These are phyloP conservation scores for Poicephalus meyeri DNA, from an alignment of 2,113 vertebrate genomes.

Conservation along the genomic window DNA sequence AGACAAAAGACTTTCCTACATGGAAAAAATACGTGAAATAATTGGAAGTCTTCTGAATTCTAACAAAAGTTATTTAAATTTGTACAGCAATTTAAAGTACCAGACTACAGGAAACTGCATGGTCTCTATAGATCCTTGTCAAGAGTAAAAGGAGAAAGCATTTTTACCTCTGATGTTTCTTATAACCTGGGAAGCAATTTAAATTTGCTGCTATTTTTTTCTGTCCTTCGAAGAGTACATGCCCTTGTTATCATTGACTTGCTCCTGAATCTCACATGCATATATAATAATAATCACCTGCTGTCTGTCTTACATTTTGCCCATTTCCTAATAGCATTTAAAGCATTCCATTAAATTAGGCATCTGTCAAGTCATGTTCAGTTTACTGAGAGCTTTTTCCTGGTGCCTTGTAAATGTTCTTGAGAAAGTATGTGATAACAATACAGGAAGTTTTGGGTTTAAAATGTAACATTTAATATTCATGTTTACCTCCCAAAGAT, in stretches of 20 bases:
- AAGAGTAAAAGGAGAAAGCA: neutral
- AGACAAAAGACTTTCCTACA: neutral
- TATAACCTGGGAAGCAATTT: neutral
- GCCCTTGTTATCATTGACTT: neutral
- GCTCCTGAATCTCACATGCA: neutral
- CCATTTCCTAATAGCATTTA: neutral
- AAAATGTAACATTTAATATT: neutral
- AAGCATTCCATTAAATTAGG: neutral
- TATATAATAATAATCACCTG: neutral
- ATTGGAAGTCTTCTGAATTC: neutral
- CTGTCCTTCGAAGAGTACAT: neutral
- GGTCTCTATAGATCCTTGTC: neutral
- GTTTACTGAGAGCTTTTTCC: neutral
- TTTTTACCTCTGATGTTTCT: neutral
- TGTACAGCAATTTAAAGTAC: neutral
- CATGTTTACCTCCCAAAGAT: neutral
- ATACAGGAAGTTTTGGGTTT: neutral
- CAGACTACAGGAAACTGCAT: neutral
- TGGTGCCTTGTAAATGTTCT: neutral
- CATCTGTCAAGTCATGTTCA: neutral
- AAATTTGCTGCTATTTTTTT: neutral
- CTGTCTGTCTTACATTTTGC: neutral
- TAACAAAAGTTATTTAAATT: neutral
- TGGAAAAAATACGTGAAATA: neutral
- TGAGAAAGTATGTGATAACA: neutral